Conservation (phyloP, 2,797 vertebrate species). For the Gymnoscopelus microlampas region DNA sequence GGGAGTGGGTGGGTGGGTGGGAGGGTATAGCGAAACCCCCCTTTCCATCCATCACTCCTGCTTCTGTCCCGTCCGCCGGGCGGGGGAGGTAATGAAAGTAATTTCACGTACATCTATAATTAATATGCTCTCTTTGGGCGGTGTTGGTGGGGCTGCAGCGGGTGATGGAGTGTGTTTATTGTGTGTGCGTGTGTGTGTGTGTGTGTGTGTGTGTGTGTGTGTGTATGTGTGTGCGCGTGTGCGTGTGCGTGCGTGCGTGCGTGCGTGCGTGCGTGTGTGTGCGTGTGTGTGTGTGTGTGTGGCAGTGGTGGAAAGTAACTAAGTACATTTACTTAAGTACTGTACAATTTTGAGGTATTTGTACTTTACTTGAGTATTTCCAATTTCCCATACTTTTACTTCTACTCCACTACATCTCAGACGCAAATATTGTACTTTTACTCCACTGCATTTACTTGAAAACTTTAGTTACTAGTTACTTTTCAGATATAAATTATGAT, state of each 20-base stretch:
- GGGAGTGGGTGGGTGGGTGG: conserved; percentile 37
- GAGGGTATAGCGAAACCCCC: conserved; percentile 70
- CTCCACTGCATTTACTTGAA: too few species aligned
- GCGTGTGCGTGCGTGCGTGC: background rate
- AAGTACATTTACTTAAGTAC: too few species aligned
- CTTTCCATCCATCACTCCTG: conserved; percentile 84
- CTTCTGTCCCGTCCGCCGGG: conserved; percentile 77
- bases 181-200: conserved; percentile 45
- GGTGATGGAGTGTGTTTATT: conserved; percentile 87
- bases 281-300: too few species aligned
- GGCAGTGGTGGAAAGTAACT: too few species aligned
- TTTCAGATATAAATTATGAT: too few species aligned
- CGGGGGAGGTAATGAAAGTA: conserved; percentile 91
- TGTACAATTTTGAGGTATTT: too few species aligned
- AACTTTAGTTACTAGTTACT: too few species aligned
- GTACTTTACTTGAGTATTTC: too few species aligned
- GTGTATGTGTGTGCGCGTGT: background rate
- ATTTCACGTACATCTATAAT: conserved; percentile 98
- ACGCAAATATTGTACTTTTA: too few species aligned
- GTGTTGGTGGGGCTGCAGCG: conserved; percentile 71
- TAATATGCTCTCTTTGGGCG: conserved; percentile 88
- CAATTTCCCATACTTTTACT: too few species aligned
- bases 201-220: background rate
- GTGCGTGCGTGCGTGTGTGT: conserved; percentile 19
- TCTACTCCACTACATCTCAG: too few species aligned